Base-by-base conservation (phyloP, 1,140 invertebrate species). In the Drosophila trapezifrons region DNA sequence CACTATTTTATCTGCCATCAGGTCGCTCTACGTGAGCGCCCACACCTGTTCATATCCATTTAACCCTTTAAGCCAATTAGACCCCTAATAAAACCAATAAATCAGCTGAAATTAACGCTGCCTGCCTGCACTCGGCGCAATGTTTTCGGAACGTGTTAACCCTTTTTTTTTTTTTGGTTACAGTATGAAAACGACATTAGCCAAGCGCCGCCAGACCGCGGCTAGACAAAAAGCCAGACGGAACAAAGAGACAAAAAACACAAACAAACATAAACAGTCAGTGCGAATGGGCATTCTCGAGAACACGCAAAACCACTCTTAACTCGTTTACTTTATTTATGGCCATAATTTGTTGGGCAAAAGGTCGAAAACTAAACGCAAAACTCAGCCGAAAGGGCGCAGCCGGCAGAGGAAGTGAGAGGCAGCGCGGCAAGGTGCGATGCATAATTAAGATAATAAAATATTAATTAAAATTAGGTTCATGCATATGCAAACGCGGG, bases 291-390 rank as follows among this genome's bases (percentile, higher is more conserved):
- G 63, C 81, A 67, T 79, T 85, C 81, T 82, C 20, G 55, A 76
- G 55, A 77, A 87, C 84, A 87, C 84, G 80, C 84, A 89, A 89
- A 89, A 89, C 80, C 84, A 94, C 95, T 75, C 94, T 94, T 78
- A 95, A 77, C 87, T 90, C 87, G 87, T 90, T 90, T 80, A 84
- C 76, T 78, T 90, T 90, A 90, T 90, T 90, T 90, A 90, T 90
- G 87, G 63, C 74, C 83, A 90, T 90, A 90, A 90, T 90, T 90
- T 90, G 87, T 90, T 87, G 73, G 80, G 62, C 74, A 80, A 90
- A 86, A 90, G 87, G 87, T 90, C 82, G 80, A 90, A 85, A 80
- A 80, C 86, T 80, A 89, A 83, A 77, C 64, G 67, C 65, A 69
- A 38, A 71, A 71, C 69, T 58, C 65, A 62, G 40, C 79, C 80